These are phyloP conservation scores for Turdus rufiventris DNA, from an alignment of 2,113 vertebrate species.

Conservation along the genomic window DNA sequence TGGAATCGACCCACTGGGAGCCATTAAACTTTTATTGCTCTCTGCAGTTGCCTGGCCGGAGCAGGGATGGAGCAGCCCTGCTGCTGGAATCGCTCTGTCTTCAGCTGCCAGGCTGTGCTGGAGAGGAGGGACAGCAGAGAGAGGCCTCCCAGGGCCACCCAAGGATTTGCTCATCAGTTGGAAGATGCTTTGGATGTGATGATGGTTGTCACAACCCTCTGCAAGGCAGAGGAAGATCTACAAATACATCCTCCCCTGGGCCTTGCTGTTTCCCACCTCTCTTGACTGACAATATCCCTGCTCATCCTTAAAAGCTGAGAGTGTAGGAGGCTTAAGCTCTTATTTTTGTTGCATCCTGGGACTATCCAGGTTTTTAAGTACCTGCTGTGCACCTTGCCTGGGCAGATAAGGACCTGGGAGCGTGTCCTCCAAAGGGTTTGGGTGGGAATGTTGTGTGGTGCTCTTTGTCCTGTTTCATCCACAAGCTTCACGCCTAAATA, in stretches of 20 bases:
- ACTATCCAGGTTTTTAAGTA: background rate
- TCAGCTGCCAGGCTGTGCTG: background rate
- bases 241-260: background rate
- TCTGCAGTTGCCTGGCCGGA: slow-evolving; percentile 75
- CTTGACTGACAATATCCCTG: background rate
- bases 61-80: slow-evolving; percentile 60
- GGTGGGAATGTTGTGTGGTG: rapidly evolving
- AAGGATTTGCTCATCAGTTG: background rate
- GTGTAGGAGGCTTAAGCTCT: background rate
- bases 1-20: slow-evolving; percentile 79
- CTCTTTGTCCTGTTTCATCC: background rate
- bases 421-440: rapidly evolving
- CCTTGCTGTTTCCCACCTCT: background rate
- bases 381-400: background rate
- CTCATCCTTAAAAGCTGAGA: background rate
- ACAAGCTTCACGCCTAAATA: rapidly evolving
- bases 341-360: background rate
- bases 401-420: background rate
- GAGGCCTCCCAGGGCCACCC: background rate
- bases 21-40: slow-evolving; percentile 83
- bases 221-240: background rate
- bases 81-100: slow-evolving; percentile 50
- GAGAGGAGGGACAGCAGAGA: background rate
- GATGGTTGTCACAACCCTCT: background rate
- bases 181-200: background rate